Percentiles rank a stretch among this genome's conserved stretches.
Evolutionary conservation across 2,113 vertebrate species (phyloP).

Genomic region (Emberiza fucata): DNA sequence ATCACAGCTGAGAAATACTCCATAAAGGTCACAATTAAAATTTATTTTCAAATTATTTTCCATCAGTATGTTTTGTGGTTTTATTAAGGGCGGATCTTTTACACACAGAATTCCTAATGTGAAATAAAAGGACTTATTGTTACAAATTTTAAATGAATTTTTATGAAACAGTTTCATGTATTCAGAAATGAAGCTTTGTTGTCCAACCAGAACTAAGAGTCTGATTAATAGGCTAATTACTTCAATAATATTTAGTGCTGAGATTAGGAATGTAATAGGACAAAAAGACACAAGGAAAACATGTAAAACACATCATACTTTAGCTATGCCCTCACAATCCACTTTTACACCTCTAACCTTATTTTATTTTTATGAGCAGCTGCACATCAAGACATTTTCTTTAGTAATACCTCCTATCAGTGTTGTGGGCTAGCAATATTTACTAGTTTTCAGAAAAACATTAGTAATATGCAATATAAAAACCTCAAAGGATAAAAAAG

Average conservation of each 20-base stretch:
- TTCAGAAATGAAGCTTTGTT: background rate
- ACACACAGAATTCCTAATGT: background rate
- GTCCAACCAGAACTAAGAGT: background rate
- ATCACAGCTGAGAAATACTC: background rate
- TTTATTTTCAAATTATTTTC: background rate
- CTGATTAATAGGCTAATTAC: background rate
- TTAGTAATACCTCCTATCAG: background rate
- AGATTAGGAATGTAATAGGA: background rate
- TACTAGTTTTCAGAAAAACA: background rate
- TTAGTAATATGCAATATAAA: background rate
- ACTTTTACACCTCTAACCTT: background rate
- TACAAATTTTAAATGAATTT: background rate
- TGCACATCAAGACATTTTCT: background rate
- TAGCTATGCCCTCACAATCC: background rate
- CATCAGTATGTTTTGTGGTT: background rate
- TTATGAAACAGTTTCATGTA: background rate
- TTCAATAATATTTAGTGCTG: background rate
- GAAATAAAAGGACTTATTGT: background rate
- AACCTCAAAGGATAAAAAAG: background rate
- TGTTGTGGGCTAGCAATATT: background rate
- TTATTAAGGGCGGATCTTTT: background rate
- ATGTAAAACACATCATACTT: background rate
- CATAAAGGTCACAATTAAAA: background rate
- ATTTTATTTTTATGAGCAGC: background rate
- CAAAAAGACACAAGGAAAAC: background rate